A percentile compares a stretch with the other conserved stretches of the same genome.
Evolutionary conservation across 2,797 vertebrate species (phyloP).

Genomic region (Aeoliscus strigatus): DNA sequence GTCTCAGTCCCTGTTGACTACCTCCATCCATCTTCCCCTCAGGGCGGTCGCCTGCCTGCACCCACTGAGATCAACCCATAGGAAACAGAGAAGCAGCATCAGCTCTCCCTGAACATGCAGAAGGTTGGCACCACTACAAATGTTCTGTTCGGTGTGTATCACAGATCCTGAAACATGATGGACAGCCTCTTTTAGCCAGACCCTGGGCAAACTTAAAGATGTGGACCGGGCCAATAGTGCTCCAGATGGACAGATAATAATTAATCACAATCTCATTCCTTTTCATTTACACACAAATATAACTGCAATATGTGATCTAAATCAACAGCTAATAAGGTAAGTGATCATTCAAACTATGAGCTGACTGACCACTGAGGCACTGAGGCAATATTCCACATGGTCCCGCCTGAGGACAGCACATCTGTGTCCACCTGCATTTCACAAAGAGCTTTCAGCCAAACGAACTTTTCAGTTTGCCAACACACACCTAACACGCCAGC

Average conservation of each 20-base stretch:
- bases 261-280: conserved; percentile 53
- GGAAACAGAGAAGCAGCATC: conserved; percentile 27
- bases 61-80: conserved; percentile 49
- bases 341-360: conserved; percentile 32
- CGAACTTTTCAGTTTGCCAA: no score
- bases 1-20: conserved; percentile 41
- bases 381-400: conserved; percentile 36
- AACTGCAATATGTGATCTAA: conserved; percentile 44
- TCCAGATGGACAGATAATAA: conserved; percentile 44
- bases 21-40: conserved; percentile 59
- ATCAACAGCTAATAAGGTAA: conserved; percentile 55
- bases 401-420: conserved; percentile 31
- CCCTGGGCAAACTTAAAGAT: conserved; percentile 37
- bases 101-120: conserved; percentile 24
- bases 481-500: not conserved
- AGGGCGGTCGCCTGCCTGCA: conserved; percentile 27
- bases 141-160: conserved; percentile 26
- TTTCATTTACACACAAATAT: conserved; percentile 57
- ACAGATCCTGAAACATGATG: conserved; percentile 45
- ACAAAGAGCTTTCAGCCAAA: not conserved
- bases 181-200: conserved; percentile 37
- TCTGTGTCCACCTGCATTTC: conserved; percentile 15
- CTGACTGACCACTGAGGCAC: conserved; percentile 40
- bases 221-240: conserved; percentile 43
- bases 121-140: conserved; percentile 30